These are phyloP conservation scores for Tortrix viridana DNA, from an alignment of 2,888 invertebrate genomes.

Conservation along the genomic window DNA sequence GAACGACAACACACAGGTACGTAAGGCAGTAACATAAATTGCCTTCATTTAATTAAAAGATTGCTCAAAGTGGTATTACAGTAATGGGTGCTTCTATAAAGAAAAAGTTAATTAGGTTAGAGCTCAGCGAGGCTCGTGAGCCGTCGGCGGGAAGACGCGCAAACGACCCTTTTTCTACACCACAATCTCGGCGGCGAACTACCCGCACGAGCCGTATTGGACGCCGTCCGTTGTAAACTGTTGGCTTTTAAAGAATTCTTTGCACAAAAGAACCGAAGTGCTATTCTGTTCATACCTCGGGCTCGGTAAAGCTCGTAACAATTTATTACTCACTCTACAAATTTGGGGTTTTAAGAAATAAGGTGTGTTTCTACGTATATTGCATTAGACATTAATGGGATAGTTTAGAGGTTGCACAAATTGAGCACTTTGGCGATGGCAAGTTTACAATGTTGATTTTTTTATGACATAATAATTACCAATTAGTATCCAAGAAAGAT, in stretches of 20 bases:
- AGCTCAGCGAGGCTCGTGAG: conserved; percentile 35
- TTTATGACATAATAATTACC: too few relatives aligned
- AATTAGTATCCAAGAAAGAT: too few relatives aligned
- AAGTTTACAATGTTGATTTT: too few relatives aligned
- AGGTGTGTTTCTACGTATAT: too few relatives aligned
- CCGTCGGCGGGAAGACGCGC: conserved; percentile 36
- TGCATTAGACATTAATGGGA: too few relatives aligned
- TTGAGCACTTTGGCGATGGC: too few relatives aligned
- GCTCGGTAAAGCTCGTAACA: background rate
- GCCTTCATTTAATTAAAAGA: conserved; percentile 40
- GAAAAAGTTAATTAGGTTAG: conserved; percentile 46
- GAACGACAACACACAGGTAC: conserved; percentile 19
- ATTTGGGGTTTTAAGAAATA: too few relatives aligned
- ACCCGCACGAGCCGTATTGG: conserved; percentile 8
- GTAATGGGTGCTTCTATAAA: conserved; percentile 38
- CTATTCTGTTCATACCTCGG: too few relatives aligned
- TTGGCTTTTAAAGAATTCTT: conserved; percentile 5
- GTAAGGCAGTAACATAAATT: conserved; percentile 33
- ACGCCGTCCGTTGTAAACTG: conserved; percentile 6
- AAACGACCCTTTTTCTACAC: conserved; percentile 39
- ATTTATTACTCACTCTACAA: background rate
- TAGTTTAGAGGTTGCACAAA: too few relatives aligned
- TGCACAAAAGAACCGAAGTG: conserved; percentile 5
- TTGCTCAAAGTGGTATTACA: conserved; percentile 39
- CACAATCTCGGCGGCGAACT: conserved; percentile 23